Evolutionary conservation across 1,140 invertebrate genomes (phyloP).

Genomic region (Pectinophora gossypiella): DNA sequence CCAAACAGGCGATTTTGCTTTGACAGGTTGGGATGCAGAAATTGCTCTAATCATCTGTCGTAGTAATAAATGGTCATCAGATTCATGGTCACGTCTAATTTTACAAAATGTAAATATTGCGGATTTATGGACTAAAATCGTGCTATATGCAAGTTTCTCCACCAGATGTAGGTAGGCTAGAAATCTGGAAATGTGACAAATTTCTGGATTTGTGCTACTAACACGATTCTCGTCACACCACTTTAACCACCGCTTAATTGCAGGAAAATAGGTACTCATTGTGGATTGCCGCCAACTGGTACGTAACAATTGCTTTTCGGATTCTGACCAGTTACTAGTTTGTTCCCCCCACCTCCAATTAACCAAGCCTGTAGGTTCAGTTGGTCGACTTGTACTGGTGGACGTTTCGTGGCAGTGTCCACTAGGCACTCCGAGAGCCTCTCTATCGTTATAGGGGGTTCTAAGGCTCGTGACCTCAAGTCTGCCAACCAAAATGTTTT

Average conservation of each 20-base stretch:
- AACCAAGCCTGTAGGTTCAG: conserved; percentile 18
- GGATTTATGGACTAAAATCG: conserved; percentile 7
- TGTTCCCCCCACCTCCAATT: conserved; percentile 10
- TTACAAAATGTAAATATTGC: conserved; percentile 5
- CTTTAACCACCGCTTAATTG: neutral
- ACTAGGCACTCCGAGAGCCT: conserved; percentile 12
- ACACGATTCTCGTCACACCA: neutral
- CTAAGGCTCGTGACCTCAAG: conserved; percentile 4
- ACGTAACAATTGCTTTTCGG: neutral
- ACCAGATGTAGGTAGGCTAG: neutral
- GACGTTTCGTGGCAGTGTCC: conserved; percentile 12
- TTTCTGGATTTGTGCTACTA: neutral
- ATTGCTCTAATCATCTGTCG: neutral
- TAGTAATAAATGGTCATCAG: neutral
- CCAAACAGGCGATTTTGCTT: neutral
- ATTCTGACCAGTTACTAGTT: conserved; percentile 7
- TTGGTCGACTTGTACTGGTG: conserved; percentile 9
- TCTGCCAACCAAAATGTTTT: conserved; percentile 12
- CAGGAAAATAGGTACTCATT: neutral
- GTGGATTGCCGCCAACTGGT: conserved; percentile 5
- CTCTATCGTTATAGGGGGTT: neutral
- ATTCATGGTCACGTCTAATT: neutral
- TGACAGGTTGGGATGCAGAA: neutral
- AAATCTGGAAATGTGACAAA: neutral
- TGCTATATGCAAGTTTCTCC: neutral